Evolutionary conservation across 2,888 invertebrate species (phyloP).

Genomic region (Lapara coniferarum): DNA sequence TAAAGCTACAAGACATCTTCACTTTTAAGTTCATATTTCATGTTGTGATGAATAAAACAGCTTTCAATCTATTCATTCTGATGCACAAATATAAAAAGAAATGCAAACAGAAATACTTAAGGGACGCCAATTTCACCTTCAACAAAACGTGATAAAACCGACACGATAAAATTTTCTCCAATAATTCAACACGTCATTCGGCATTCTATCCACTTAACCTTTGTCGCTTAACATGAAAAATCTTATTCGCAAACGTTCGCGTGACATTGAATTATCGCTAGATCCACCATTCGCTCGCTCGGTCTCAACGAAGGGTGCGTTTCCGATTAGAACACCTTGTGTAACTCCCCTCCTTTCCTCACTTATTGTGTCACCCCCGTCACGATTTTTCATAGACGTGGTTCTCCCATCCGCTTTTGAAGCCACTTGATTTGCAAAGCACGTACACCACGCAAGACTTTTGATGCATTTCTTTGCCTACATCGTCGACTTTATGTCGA

Average conservation of each 20-base stretch:
- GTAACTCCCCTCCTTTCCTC: slow-evolving; percentile 61
- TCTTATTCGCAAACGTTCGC: slow-evolving; percentile 36
- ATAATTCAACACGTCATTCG: slow-evolving; percentile 23
- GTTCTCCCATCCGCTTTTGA: slow-evolving; percentile 75
- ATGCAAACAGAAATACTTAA: neutral
- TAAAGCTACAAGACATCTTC: neutral
- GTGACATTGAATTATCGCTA: slow-evolving; percentile 44
- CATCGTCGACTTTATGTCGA: slow-evolving; percentile 57
- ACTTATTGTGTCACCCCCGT: slow-evolving; percentile 76
- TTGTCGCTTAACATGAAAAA: slow-evolving; percentile 39
- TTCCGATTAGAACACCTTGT: slow-evolving; percentile 77
- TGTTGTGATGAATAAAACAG: too few species aligned
- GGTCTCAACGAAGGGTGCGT: slow-evolving; percentile 51
- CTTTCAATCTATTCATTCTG: neutral
- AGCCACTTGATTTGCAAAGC: slow-evolving; percentile 81
- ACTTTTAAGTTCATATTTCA: too few species aligned
- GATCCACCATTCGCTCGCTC: slow-evolving; percentile 32
- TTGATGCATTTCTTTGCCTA: slow-evolving; percentile 33
- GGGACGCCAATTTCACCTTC: neutral
- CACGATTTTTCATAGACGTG: slow-evolving; percentile 80
- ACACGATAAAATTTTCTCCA: slow-evolving; percentile 12
- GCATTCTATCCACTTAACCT: slow-evolving; percentile 37
- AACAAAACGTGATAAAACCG: slow-evolving; percentile 10
- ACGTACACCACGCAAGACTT: slow-evolving; percentile 57
- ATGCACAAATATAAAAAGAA: neutral